Evolutionary conservation across 2,113 vertebrate species (phyloP).

Genomic region (Sylvietta virens): DNA sequence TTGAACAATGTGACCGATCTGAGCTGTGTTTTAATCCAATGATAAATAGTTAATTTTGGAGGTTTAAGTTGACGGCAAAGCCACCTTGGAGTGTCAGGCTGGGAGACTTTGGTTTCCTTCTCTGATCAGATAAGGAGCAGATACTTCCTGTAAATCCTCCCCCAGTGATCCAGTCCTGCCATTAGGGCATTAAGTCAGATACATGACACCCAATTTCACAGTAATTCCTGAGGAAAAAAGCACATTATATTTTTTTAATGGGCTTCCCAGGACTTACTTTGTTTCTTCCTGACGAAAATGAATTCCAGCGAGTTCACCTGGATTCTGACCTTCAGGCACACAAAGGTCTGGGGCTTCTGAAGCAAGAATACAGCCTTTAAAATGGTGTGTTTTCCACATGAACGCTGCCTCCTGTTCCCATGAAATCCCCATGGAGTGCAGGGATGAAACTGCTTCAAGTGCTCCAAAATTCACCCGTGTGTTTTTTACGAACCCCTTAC

Average conservation of each 20-base stretch:
- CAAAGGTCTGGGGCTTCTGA: not conserved
- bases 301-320: not conserved
- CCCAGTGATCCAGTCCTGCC: not conserved
- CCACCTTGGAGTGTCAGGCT: constrained; percentile 35
- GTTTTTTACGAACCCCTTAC: not conserved
- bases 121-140: constrained; percentile 44
- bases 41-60: constrained; percentile 53
- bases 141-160: constrained; percentile 50
- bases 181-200: constrained; percentile 42
- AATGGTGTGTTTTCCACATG: fast-evolving
- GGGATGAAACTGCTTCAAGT: not conserved
- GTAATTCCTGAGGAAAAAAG: constrained; percentile 30
- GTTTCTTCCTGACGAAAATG: not conserved
- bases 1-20: not conserved
- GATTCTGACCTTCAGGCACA: constrained; percentile 13
- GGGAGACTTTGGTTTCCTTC: not conserved
- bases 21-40: not conserved
- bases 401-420: not conserved
- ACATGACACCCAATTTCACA: constrained; percentile 45
- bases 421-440: not conserved
- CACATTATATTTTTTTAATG: constrained; percentile 39
- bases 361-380: not conserved
- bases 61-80: not conserved
- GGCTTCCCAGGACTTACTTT: constrained; percentile 10
- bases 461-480: not conserved